Percentiles rank a stretch among this genome's conserved stretches.
Evolutionary conservation across 2,888 invertebrate species (phyloP).

Genomic region (Petrophora chlorosata): DNA sequence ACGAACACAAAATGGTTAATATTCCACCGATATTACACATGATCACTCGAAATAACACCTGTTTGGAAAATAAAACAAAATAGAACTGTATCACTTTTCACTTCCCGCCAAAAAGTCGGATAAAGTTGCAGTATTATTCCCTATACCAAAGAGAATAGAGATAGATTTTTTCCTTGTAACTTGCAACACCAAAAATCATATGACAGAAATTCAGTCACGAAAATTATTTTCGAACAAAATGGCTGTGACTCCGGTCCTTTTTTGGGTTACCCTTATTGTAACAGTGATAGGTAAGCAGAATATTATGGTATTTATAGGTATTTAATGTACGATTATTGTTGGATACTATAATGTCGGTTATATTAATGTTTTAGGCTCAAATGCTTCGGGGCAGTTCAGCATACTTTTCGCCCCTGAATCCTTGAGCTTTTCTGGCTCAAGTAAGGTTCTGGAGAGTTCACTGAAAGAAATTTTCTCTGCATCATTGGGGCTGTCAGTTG

Average conservation of each 20-base stretch:
- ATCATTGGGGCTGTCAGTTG: constrained; percentile 88
- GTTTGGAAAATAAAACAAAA: too few species aligned
- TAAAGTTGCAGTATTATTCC: too few species aligned
- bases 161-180: neutral
- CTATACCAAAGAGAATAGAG: too few species aligned
- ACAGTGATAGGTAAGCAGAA: constrained; percentile 65
- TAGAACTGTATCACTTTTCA: too few species aligned
- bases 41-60: too few species aligned
- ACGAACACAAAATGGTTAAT: too few species aligned
- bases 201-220: constrained; percentile 43
- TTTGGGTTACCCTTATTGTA: constrained; percentile 66
- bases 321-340: neutral
- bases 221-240: constrained; percentile 61
- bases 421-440: constrained; percentile 87
- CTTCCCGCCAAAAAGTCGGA: too few species aligned
- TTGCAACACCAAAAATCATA: constrained; percentile 38
- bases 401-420: constrained; percentile 88
- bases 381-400: constrained; percentile 86
- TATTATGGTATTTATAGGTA: neutral
- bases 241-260: constrained; percentile 69
- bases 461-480: constrained; percentile 89
- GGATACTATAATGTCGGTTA: neutral
- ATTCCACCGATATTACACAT: too few species aligned
- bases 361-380: constrained; percentile 61
- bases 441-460: constrained; percentile 84